Evolutionary conservation across 2,113 vertebrate species (phyloP).

Genomic region (Passerina amoena): DNA sequence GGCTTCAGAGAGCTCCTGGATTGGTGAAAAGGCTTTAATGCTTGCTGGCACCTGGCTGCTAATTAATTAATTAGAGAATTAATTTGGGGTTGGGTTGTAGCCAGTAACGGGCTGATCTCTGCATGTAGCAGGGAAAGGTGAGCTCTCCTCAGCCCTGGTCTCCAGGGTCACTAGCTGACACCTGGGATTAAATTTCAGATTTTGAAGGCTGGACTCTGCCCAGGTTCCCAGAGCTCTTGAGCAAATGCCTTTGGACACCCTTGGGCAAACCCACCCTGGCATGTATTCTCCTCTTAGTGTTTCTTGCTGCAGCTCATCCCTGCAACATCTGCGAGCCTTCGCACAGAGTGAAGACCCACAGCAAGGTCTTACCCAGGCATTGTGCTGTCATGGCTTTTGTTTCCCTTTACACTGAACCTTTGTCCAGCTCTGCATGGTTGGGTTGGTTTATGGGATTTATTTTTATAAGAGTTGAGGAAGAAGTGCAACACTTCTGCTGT

Average conservation of each 20-base stretch:
- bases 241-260: background rate
- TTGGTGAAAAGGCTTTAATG: background rate
- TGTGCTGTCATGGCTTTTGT: background rate
- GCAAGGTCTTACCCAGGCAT: background rate
- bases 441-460: background rate
- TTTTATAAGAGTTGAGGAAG: background rate
- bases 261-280: background rate
- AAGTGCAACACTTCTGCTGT: background rate
- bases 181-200: background rate
- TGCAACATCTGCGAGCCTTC: rapidly evolving
- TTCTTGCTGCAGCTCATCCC: background rate
- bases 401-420: background rate
- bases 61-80: background rate
- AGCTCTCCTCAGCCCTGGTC: background rate
- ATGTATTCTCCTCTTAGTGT: rapidly evolving
- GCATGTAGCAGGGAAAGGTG: background rate
- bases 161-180: background rate
- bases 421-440: background rate
- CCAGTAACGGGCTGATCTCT: background rate
- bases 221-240: background rate
- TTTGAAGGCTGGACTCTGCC: background rate
- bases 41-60: rapidly evolving
- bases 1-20: background rate
- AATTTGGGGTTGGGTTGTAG: background rate
- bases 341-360: background rate